Conservation (phyloP, 2,113 vertebrate species). For the Physeter macrocephalus region DNA sequence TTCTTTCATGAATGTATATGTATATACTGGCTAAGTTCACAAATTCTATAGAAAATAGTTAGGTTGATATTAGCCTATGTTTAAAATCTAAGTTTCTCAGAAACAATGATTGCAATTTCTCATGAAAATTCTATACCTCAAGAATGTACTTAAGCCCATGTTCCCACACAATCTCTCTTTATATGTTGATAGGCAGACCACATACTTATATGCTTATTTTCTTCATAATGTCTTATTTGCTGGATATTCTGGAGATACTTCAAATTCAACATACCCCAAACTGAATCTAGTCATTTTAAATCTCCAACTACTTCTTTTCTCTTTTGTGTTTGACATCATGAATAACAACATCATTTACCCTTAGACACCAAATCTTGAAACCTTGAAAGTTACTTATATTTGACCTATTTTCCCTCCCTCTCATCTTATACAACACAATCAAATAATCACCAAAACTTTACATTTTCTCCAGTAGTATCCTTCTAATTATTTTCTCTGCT, state of each 20-base stretch:
- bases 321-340: neutral
- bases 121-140: neutral
- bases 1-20: neutral
- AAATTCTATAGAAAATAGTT: neutral
- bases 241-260: neutral
- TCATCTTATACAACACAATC: neutral
- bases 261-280: neutral
- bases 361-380: neutral
- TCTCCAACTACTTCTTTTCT: neutral
- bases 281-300: neutral
- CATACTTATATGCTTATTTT: neutral
- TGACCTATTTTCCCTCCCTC: neutral
- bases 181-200: neutral
- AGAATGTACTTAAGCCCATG: neutral
- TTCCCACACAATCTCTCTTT: neutral
- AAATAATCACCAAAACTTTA: neutral
- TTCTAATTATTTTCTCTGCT: neutral
- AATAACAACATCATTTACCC: neutral
- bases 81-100: neutral
- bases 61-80: neutral
- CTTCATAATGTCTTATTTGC: neutral
- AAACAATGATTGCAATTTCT: neutral
- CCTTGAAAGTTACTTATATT: neutral
- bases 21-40: neutral
- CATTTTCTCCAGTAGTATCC: neutral